Conservation (phyloP, 2,113 vertebrate genomes). For the Embiotoca jacksoni region DNA sequence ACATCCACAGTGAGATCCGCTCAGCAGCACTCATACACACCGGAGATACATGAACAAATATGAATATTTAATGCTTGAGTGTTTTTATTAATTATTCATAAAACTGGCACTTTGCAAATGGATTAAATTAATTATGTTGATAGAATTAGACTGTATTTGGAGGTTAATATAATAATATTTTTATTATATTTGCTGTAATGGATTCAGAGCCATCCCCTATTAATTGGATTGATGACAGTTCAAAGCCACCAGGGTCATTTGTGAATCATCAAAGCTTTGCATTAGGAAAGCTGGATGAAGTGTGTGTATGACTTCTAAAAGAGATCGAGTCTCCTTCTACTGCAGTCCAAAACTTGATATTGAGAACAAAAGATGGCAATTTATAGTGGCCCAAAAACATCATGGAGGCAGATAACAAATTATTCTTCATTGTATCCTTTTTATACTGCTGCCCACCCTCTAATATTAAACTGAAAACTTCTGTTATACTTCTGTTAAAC, state of each 20-base stretch:
- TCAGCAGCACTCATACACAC: conserved; percentile 12
- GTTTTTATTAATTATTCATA: conserved; percentile 82
- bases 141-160: conserved; percentile 76
- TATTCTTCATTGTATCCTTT: too few relatives aligned
- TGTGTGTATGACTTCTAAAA: conserved; percentile 36
- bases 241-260: conserved; percentile 67
- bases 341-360: neutral
- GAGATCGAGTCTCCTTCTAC: neutral
- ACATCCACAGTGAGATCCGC: neutral
- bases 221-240: conserved; percentile 81
- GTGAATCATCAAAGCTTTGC: conserved; percentile 56
- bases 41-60: conserved; percentile 68
- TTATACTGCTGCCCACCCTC: too few relatives aligned
- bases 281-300: conserved; percentile 44
- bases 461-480: too few relatives aligned
- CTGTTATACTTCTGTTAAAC: too few relatives aligned
- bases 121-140: conserved; percentile 84
- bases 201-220: conserved; percentile 79
- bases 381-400: too few relatives aligned
- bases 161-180: conserved; percentile 84
- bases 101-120: conserved; percentile 75
- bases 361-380: neutral
- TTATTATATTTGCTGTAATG: conserved; percentile 79
- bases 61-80: conserved; percentile 83
- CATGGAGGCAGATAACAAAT: too few relatives aligned